Evolutionary conservation across 2,888 invertebrate species (phyloP), one percentile per base, ranked within the genome.

Genomic region (Thymelicus sylvestris): DNA sequence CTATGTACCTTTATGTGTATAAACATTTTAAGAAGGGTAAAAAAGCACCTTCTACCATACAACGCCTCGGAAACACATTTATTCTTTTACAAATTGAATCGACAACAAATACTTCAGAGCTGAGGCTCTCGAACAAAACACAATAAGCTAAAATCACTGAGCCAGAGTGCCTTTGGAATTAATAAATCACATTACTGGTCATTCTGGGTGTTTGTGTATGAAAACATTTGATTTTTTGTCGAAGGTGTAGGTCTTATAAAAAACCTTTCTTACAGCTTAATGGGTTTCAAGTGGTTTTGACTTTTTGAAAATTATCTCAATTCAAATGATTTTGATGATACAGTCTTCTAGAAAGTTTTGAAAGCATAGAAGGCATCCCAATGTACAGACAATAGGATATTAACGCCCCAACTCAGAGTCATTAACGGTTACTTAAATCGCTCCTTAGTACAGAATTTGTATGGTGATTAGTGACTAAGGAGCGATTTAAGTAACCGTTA

Each of bases 141-240:
- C 64, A 64, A 64, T 64, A 64, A 50, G 63, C 50, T 38, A 24
- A 64, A 64, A 50, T 63, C 48, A 38, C 38, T 13, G 31, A 24
- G 15, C 48, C n/a, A 38, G 63, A 48, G 48, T 38, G 50, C 50
- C 15, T 64, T 64, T 50, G 63, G 48, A n/a, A 65, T 70, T 70
- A 60, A 70, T 59, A 70, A 70, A 70, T 63, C 63, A 67, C 57
- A 70, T 67, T 62, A 67, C 59, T 38, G 62, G 48, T 41, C 41
- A 48, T 66, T 71, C 61, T 64, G 67, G 71, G 72, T 67, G 66
- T 50, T 60, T 69, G 24, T 65, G 59, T 50, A 67, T 68, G 63
- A 71, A 74, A 75, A 73, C 73, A 74, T 74, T 76, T 73, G 72
- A 75, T 74, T 68, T 71, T 69, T 74, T 71, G 73, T 73, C 71